Base-by-base conservation (phyloP, 2,797 vertebrate species). In the Naso thynnoides region DNA sequence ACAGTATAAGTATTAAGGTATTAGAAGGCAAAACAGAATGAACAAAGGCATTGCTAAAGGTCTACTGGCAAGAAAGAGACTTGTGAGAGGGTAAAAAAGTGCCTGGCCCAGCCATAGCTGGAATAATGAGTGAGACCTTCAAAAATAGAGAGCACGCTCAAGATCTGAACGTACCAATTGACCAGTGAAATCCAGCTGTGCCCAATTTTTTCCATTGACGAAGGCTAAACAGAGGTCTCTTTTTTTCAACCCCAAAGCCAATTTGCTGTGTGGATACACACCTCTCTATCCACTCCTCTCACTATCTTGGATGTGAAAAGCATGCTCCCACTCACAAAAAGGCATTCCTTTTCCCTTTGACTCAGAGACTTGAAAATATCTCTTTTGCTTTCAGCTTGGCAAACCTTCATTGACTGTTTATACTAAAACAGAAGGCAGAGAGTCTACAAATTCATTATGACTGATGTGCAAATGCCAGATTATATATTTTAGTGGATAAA, bases 221-320 rank as follows among this genome's bases (percentile, higher is more conserved):
- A 65, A 81, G 76, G 83, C 82, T 90, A 87, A 92, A 88, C 71
- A 81, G 58, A 83, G 72, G 83, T 88, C 73, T 86, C 52, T 76
- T 78, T 76, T 78, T 89, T 73, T 76, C 78, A 80, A 85, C 53
- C 73, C 79, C 71, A 66, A 77, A 86, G 82, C 81, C 89, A 89
- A 91, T 80, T 88, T 90, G 59, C 67, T 60, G 84, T 86, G 82
- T 86, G 76, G 82, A 90, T 85, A 87, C 70, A 90, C 90, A 91
- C 67, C 81, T 55, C 50, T 81, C 85, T 58, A 54, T 55, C 68
- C 42, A 85, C 62, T 75, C 64, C 72, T 83, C 78, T 55, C 11
- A 81, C 73, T 70, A 73, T 86, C 78, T 84, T 58, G 59, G 72
- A 89, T 88, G 85, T 87, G 54, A 76, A 64, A 90, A 59, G 68